Evolutionary conservation across 2,888 invertebrate genomes (phyloP).

Genomic region (Oxytorus armatus): DNA sequence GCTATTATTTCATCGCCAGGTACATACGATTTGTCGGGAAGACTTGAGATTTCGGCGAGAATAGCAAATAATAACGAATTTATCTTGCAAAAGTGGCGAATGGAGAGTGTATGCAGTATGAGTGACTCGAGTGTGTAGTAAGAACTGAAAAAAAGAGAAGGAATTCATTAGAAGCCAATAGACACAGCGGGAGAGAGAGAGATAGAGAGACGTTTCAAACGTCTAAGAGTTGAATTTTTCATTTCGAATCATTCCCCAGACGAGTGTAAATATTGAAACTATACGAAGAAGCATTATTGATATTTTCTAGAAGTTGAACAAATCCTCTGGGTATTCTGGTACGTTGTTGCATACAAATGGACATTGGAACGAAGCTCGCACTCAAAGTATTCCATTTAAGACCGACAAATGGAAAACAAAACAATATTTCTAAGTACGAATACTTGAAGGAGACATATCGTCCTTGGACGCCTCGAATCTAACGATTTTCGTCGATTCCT

Average conservation of each 20-base stretch:
- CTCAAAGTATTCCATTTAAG: constrained; percentile 27
- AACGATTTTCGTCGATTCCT: constrained; percentile 50
- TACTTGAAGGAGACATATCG: constrained; percentile 64
- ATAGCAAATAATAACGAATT: constrained; percentile 77
- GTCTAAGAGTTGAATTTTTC: constrained; percentile 33
- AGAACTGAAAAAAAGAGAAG: constrained; percentile 4
- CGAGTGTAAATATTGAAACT: constrained; percentile 60
- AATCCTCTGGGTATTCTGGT: constrained; percentile 5
- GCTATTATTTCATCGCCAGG: constrained; percentile 88
- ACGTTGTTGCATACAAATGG: background rate
- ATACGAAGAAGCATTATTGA: constrained; percentile 32
- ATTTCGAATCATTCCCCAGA: constrained; percentile 62
- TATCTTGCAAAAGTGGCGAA: constrained; percentile 80
- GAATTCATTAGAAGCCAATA: constrained; percentile 9
- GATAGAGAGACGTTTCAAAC: constrained; percentile 2
- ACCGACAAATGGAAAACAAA: constrained; percentile 1
- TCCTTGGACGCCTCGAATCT: constrained; percentile 41
- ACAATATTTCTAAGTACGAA: constrained; percentile 51
- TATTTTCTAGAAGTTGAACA: constrained; percentile 55
- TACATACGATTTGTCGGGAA: constrained; percentile 88
- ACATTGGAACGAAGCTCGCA: constrained; percentile 32
- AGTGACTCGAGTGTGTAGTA: constrained; percentile 69
- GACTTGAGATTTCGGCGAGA: constrained; percentile 85
- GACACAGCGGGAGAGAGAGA: background rate
- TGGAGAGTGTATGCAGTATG: constrained; percentile 82